phyloP scores from a whole-genome alignment of 2,113 vertebrate species.

The Corythornis madagascariensis region DNA sequence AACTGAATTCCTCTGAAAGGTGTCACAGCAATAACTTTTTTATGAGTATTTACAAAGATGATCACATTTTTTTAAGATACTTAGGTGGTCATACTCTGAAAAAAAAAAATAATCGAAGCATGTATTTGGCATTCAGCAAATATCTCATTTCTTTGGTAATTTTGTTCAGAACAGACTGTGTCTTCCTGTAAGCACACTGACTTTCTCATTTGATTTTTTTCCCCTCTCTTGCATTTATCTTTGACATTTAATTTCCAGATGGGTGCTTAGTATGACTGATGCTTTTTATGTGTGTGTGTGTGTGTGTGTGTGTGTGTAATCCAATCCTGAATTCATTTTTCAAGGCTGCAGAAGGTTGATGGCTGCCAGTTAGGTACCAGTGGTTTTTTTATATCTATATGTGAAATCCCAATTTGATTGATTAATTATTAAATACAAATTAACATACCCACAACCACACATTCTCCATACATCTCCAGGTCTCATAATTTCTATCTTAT shows the following conservation, averaged over 20 bases:
- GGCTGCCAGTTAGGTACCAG: background rate
- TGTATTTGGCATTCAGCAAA: conserved; percentile 49
- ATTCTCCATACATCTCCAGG: background rate
- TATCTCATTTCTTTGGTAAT: conserved; percentile 57
- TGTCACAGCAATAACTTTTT: background rate
- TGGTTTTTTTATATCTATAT: background rate
- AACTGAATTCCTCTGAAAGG: background rate
- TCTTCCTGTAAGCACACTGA: conserved; percentile 61
- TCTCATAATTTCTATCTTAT: background rate
- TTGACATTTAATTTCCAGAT: conserved; percentile 78
- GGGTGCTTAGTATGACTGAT: conserved; percentile 69
- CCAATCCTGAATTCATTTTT: conserved; percentile 58
- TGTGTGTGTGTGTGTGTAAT: conserved; percentile 29
- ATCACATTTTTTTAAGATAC: background rate
- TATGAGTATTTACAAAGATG: background rate
- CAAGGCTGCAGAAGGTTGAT: conserved; percentile 7
- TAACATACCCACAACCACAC: background rate
- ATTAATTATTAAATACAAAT: conserved; percentile 21
- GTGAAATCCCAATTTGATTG: background rate
- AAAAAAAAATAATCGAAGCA: background rate
- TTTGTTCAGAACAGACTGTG: conserved; percentile 61
- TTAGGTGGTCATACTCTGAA: background rate
- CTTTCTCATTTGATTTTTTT: conserved; percentile 55
- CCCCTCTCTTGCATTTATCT: conserved; percentile 61
- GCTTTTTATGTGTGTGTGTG: background rate